Conservation (phyloP, 2,113 vertebrate species). For the Apodemus sylvaticus region DNA sequence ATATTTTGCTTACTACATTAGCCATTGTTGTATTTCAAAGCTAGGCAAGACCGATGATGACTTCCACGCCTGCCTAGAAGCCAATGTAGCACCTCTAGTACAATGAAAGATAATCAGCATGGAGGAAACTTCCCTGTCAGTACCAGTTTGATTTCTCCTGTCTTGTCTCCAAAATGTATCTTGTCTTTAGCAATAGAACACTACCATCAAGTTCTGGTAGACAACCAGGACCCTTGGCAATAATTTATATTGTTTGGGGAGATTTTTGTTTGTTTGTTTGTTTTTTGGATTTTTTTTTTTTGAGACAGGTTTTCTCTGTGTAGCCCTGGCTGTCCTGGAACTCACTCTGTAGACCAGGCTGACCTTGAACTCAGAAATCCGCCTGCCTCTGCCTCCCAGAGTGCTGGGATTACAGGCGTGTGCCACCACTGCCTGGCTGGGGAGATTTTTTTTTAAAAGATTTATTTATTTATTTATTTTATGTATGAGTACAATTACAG, state of each 20-base stretch:
- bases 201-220: not conserved
- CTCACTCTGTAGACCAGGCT: too few species aligned
- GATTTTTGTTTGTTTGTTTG: too few species aligned
- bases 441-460: too few species aligned
- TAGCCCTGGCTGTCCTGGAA: too few species aligned
- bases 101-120: not conserved
- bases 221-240: not conserved
- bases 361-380: too few species aligned
- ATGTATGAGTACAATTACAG: too few species aligned
- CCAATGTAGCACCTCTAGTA: not conserved
- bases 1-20: not conserved
- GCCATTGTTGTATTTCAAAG: not conserved
- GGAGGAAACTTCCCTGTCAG: not conserved
- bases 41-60: not conserved
- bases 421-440: too few species aligned
- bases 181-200: not conserved
- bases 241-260: not conserved
- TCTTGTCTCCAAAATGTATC: not conserved
- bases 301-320: too few species aligned
- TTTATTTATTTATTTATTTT: too few species aligned
- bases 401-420: too few species aligned
- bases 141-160: not conserved
- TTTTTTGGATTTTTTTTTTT: too few species aligned
- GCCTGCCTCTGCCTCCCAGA: too few species aligned
- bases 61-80: not conserved